A percentile compares a stretch with the other conserved stretches of the same genome.
These are phyloP conservation scores for Limnephilus lunatus DNA, from an alignment of 2,888 invertebrate species.

Conservation along the genomic window DNA sequence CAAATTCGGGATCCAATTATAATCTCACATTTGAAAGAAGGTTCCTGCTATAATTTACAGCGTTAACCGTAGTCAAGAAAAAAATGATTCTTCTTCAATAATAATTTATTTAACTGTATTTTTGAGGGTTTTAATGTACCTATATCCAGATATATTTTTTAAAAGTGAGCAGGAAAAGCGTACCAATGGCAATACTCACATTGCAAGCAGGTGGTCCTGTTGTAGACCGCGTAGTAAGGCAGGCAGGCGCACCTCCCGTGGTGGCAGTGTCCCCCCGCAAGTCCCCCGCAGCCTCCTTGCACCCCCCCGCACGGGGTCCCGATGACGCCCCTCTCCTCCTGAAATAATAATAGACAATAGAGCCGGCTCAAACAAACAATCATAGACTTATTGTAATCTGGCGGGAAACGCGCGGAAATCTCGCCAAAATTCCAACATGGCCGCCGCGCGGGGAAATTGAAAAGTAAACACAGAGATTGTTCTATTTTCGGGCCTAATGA, in stretches of 20 bases:
- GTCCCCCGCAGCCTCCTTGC: constrained; percentile 81
- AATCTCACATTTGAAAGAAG: no score
- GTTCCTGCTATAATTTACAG: no score
- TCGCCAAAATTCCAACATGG: constrained; percentile 26
- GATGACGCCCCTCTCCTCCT: constrained; percentile 70
- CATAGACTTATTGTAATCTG: constrained; percentile 46
- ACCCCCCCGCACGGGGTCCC: constrained; percentile 80
- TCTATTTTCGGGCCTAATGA: no score
- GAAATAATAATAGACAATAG: constrained; percentile 40
- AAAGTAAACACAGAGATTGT: neutral
- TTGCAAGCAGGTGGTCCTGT: constrained; percentile 88
- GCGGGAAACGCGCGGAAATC: constrained; percentile 45
- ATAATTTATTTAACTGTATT: no score
- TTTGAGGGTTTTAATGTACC: no score
- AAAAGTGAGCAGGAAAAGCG: no score
- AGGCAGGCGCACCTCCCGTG: constrained; percentile 88
- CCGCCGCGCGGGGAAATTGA: constrained; percentile 6
- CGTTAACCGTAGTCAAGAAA: no score
- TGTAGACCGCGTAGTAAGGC: constrained; percentile 88
- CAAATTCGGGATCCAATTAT: no score
- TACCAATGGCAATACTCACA: constrained; percentile 79
- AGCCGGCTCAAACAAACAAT: constrained; percentile 22
- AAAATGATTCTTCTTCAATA: no score
- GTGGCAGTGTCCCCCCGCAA: constrained; percentile 81
- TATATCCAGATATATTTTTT: no score